Evolutionary conservation across 2,888 invertebrate species (phyloP).

Genomic region (Acronicta psi): DNA sequence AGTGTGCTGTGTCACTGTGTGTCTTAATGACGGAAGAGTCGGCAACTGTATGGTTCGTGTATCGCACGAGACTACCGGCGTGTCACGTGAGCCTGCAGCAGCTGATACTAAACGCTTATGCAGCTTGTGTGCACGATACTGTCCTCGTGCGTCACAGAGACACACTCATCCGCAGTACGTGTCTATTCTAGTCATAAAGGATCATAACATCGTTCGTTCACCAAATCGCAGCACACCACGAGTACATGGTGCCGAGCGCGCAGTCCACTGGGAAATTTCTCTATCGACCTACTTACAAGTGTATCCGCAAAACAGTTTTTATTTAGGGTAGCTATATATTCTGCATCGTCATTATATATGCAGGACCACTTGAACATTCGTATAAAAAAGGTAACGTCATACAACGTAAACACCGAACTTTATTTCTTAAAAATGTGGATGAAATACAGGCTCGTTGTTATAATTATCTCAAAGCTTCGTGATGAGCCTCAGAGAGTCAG

Average conservation of each 20-base stretch:
- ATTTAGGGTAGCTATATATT: constrained; percentile 24
- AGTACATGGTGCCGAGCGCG: constrained; percentile 2
- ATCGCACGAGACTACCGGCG: too few relatives aligned
- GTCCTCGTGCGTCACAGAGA: too few relatives aligned
- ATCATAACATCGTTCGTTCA: neutral
- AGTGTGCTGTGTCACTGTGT: too few relatives aligned
- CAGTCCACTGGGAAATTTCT: constrained; percentile 49
- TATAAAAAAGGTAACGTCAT: neutral
- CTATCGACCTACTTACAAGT: constrained; percentile 36
- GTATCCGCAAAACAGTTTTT: constrained; percentile 32
- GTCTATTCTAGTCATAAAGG: too few relatives aligned
- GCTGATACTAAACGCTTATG: too few relatives aligned
- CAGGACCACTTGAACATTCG: neutral
- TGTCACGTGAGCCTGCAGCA: too few relatives aligned
- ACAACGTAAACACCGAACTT: neutral
- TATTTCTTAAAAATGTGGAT: neutral
- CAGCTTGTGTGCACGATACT: too few relatives aligned
- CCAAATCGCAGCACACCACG: neutral
- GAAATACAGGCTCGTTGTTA: neutral
- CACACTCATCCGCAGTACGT: too few relatives aligned
- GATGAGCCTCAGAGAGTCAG: too few relatives aligned
- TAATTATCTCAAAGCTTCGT: neutral
- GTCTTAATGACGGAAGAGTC: too few relatives aligned
- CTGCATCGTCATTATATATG: constrained; percentile 1
- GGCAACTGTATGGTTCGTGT: too few relatives aligned